A percentile compares a stretch with the other conserved stretches of the same genome.
Conservation (phyloP, 2,113 vertebrate species). For the Daphoenositta chrysoptera region DNA sequence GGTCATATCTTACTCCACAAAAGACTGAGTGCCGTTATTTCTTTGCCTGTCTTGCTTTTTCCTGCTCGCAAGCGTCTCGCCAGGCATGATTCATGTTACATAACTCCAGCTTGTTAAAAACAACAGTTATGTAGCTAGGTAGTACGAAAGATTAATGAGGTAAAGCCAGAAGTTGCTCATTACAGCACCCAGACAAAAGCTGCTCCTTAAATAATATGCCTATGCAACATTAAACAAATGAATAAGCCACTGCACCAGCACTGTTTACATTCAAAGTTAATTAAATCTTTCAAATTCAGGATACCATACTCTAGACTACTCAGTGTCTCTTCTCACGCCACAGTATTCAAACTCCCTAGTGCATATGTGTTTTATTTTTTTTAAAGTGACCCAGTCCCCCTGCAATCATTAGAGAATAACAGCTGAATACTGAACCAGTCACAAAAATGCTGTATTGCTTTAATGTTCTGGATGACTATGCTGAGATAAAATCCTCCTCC, state of each 20-base stretch:
- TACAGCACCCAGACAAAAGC: not conserved
- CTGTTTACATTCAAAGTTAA: constrained; percentile 2
- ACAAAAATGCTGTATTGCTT: not conserved
- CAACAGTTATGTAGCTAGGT: not conserved
- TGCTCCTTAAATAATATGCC: not conserved
- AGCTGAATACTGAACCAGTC: not conserved
- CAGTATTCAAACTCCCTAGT: not conserved
- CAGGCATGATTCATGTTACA: not conserved
- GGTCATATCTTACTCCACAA: not conserved
- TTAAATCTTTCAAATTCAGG: not conserved
- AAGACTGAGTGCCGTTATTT: not conserved
- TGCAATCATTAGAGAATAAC: not conserved
- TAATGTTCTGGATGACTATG: not conserved
- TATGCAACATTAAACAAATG: constrained; percentile 11
- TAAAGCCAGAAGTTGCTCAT: constrained; percentile 10
- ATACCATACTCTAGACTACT: not conserved
- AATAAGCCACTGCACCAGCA: not conserved
- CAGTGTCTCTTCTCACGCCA: not conserved
- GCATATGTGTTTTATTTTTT: not conserved
- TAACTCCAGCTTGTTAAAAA: constrained; percentile 11
- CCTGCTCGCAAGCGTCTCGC: not conserved
- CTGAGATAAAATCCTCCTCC: not conserved
- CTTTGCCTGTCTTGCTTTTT: not conserved
- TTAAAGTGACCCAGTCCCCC: not conserved
- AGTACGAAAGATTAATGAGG: not conserved